These are phyloP conservation scores for Phymatocera aterrima DNA, from an alignment of 2,888 invertebrate genomes.

Conservation along the genomic window DNA sequence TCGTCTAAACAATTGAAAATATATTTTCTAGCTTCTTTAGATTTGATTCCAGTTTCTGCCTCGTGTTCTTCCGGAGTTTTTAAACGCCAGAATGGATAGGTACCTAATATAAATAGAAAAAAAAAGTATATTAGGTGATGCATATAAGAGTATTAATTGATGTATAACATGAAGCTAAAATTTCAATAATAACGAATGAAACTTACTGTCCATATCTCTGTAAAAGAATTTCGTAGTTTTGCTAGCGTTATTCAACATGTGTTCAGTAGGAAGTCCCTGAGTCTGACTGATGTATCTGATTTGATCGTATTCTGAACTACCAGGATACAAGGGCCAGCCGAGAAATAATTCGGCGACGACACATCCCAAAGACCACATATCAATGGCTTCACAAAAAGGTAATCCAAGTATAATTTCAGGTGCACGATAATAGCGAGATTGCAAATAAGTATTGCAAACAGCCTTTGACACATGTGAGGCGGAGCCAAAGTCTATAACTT, in stretches of 20 bases:
- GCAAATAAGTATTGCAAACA: conserved; percentile 99
- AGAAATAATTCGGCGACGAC: conserved; percentile 99
- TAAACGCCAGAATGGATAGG: conserved; percentile 89
- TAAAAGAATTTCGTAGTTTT: conserved; percentile 99
- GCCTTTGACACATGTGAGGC: conserved; percentile 99
- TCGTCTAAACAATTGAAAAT: conserved; percentile 99
- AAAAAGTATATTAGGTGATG: too few relatives aligned
- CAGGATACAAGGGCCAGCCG: conserved; percentile 99
- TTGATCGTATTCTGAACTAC: conserved; percentile 99
- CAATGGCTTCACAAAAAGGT: conserved; percentile 99
- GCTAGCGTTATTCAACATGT: conserved; percentile 97
- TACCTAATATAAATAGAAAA: conserved; percentile 67
- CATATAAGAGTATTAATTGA: too few relatives aligned
- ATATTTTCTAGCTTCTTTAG: conserved; percentile 99
- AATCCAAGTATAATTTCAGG: conserved; percentile 98
- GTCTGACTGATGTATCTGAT: conserved; percentile 98
- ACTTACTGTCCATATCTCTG: conserved; percentile 92
- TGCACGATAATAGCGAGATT: conserved; percentile 98
- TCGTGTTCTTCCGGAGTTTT: conserved; percentile 99
- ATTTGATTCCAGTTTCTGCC: conserved; percentile 97
- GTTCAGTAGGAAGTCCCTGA: conserved; percentile 97
- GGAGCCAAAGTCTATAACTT: conserved; percentile 99
- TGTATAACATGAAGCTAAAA: too few relatives aligned
- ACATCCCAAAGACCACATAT: conserved; percentile 99
- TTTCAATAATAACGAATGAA: background rate